Conservation (phyloP, 2,797 vertebrate species). For the Cryptoprocta ferox region DNA sequence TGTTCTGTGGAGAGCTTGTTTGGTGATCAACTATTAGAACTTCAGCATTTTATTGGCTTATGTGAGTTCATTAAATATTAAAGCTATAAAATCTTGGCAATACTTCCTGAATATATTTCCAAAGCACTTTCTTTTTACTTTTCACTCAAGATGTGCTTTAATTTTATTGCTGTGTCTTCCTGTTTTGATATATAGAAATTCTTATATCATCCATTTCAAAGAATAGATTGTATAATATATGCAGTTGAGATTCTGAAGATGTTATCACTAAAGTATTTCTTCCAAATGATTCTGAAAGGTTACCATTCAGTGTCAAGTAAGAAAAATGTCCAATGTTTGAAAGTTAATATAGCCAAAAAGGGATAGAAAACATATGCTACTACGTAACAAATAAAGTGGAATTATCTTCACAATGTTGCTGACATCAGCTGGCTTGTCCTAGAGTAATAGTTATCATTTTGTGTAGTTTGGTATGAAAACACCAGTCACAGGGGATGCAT, state of each 20-base stretch:
- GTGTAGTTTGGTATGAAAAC: background rate
- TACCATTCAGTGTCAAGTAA: background rate
- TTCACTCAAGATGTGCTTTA: background rate
- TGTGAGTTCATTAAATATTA: constrained; percentile 1
- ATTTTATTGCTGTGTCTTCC: background rate
- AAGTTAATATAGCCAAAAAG: constrained; percentile 22
- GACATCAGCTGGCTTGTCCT: background rate
- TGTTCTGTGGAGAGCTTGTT: background rate
- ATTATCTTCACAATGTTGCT: background rate
- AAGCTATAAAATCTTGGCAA: background rate
- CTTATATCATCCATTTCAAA: background rate
- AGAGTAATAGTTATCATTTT: background rate
- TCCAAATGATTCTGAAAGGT: background rate
- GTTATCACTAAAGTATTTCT: background rate
- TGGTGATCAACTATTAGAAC: background rate
- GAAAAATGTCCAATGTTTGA: background rate
- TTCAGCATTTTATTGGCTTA: background rate
- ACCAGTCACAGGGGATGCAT: background rate
- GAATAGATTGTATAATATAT: background rate
- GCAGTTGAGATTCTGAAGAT: background rate
- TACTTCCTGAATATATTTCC: background rate
- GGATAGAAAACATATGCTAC: background rate
- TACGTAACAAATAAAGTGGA: background rate
- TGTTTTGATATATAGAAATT: background rate
- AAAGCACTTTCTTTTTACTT: background rate